Evolutionary conservation across 2,113 vertebrate species (phyloP).

Genomic region (zebrafish (Danio rerio)): DNA sequence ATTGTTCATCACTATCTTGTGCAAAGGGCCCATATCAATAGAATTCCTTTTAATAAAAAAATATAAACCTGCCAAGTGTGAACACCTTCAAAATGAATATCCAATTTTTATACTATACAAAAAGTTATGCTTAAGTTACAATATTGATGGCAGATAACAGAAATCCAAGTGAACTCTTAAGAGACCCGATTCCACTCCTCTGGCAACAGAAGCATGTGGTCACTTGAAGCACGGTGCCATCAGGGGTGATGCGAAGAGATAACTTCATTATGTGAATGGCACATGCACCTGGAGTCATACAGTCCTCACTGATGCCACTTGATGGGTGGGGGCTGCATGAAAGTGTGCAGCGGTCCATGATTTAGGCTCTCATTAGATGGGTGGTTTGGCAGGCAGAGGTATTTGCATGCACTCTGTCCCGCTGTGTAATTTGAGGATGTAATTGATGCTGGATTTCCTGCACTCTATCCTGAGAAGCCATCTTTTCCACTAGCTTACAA

Average conservation of each 20-base stretch:
- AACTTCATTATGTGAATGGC: constrained; percentile 38
- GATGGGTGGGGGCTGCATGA: constrained; percentile 6
- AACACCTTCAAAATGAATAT: too few species aligned
- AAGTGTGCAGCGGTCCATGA: constrained; percentile 36
- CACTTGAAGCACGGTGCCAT: not conserved
- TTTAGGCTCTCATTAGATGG: constrained; percentile 44
- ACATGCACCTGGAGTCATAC: constrained; percentile 22
- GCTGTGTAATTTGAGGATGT: constrained; percentile 59
- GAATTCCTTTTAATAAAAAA: too few species aligned
- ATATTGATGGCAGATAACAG: not conserved
- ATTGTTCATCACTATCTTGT: too few species aligned
- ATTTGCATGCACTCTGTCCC: constrained; percentile 59
- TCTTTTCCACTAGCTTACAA: constrained; percentile 40
- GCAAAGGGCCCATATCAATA: too few species aligned
- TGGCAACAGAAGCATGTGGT: not conserved
- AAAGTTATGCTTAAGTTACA: not conserved
- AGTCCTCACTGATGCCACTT: constrained; percentile 36
- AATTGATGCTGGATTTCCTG: constrained; percentile 54
- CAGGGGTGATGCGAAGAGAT: constrained; percentile 21
- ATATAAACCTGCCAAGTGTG: too few species aligned
- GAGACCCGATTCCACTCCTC: not conserved
- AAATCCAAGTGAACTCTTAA: not conserved
- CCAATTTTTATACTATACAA: too few species aligned
- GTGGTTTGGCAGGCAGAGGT: constrained; percentile 51
- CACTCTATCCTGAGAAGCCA: constrained; percentile 36